Base-by-base conservation (phyloP, 2,113 vertebrate species). In the Antigone vipio region DNA sequence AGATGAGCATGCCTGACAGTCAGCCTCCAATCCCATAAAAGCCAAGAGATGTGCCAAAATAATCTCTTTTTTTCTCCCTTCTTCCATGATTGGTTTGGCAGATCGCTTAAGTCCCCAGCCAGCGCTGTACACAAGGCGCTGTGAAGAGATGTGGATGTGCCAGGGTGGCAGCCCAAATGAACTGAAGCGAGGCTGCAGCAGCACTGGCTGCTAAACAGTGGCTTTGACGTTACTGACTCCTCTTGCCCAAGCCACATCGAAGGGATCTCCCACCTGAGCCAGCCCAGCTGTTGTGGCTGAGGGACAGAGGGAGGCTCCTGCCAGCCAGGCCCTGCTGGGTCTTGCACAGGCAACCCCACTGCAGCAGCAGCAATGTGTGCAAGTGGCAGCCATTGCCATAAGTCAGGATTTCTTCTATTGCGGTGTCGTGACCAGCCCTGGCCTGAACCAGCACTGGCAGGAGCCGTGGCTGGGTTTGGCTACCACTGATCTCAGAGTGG, bases 381-480 rank as follows among this genome's bases (percentile, higher is more conserved):
- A 3, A 29, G 49, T 3, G 2, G 24, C 34, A 62, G 47, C 18
- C 23, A 0, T 4, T 49, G 66, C 17, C 56, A 1, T 8, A 12
- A 30, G 13, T 30, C 42, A 13, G 30, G 5, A 6, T 53, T 72
- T 92, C 56, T 50, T 49, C 58, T 35, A 32, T 35, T 12, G 1
- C 20, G 0, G 30, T 23, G 60, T 29, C 0, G 1, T 49, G 23
- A 15, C 50, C 2, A 3, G 19, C 24, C n/a, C 9, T 38, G 50
- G 35, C 35, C 66, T 77, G 80, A 75, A 4, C 16, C 4, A 4
- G 40, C 58, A 3, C 34, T 35, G 45, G 30, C 30, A 69, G 89
- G 59, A 69, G n/a, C 45, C 0, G 0, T 30, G 88, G 34, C 47
- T 55, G 67, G 7, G 4, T 88, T 88, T 85, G 47, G 11, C 34